A percentile compares a stretch with the other conserved stretches of the same genome.
Evolutionary conservation across 2,888 invertebrate species (phyloP).

Genomic region (Torymus aiolomorphi): DNA sequence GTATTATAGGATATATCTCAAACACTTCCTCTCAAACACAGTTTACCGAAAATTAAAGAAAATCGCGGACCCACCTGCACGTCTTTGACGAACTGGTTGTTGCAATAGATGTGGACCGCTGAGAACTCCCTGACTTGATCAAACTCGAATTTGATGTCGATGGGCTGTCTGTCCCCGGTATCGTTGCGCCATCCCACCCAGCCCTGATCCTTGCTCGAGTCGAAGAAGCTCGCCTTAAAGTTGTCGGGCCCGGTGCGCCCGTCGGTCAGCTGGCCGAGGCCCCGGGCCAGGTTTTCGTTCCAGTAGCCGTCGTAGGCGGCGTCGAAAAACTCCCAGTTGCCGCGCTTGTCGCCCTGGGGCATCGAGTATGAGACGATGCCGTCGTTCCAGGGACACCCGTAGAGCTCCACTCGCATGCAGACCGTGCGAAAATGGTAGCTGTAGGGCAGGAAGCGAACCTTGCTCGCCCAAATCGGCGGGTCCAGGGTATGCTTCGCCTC

Average conservation of each 20-base stretch:
- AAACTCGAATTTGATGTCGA: slow-evolving; percentile 88
- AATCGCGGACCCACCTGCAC: slow-evolving; percentile 80
- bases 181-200: slow-evolving; percentile 96
- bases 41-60: no score
- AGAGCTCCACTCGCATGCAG: slow-evolving; percentile 93
- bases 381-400: slow-evolving; percentile 91
- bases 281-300: slow-evolving; percentile 85
- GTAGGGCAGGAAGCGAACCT: slow-evolving; percentile 90
- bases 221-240: slow-evolving; percentile 82
- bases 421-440: slow-evolving; percentile 89
- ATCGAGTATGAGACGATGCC: slow-evolving; percentile 91
- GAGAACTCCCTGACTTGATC: slow-evolving; percentile 92
- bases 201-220: slow-evolving; percentile 81
- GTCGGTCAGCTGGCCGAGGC: slow-evolving; percentile 90
- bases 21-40: no score
- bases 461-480: slow-evolving; percentile 90
- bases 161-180: slow-evolving; percentile 80
- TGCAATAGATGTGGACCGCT: slow-evolving; percentile 87
- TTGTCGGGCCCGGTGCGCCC: slow-evolving; percentile 87
- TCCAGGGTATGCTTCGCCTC: slow-evolving; percentile 86
- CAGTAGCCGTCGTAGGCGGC: slow-evolving; percentile 90
- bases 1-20: no score
- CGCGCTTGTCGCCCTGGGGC: slow-evolving; percentile 90
- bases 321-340: slow-evolving; percentile 89
- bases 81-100: slow-evolving; percentile 90